phyloP scores from a whole-genome alignment of 2,113 vertebrate species.

The Pteropus alecto region DNA sequence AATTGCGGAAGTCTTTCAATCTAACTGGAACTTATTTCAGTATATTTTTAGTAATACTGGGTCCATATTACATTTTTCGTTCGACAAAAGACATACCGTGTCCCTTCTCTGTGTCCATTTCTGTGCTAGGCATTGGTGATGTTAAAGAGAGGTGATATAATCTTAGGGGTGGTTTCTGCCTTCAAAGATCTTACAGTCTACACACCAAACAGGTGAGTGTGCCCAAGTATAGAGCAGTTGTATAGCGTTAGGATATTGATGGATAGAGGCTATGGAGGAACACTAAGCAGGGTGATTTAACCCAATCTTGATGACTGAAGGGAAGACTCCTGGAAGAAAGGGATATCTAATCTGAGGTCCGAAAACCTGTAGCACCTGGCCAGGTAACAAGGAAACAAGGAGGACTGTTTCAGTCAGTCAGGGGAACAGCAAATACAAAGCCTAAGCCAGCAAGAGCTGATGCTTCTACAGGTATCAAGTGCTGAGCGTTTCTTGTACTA shows the following conservation, averaged over 20 bases:
- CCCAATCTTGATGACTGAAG: neutral
- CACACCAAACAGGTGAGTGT: neutral
- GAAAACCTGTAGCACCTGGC: neutral
- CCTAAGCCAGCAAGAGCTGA: neutral
- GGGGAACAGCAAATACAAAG: neutral
- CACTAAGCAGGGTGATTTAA: neutral
- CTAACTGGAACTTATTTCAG: slow-evolving; percentile 21
- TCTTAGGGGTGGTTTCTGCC: neutral
- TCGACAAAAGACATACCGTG: neutral
- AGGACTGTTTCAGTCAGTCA: neutral
- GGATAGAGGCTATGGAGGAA: neutral
- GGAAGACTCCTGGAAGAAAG: neutral
- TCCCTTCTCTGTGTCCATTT: neutral
- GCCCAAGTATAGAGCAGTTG: neutral
- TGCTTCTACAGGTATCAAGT: neutral
- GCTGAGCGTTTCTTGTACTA: neutral
- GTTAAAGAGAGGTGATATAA: neutral
- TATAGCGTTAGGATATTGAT: too few species aligned
- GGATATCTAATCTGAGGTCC: neutral
- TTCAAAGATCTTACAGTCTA: neutral
- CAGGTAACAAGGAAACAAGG: neutral
- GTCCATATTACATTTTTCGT: neutral
- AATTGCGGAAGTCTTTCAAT: slow-evolving; percentile 46
- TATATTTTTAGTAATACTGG: neutral
- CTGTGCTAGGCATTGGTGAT: neutral